Evolutionary conservation across 1,140 invertebrate genomes (phyloP), one percentile per base, ranked within the genome.

Genomic region (Camponotus pennsylvanicus): DNA sequence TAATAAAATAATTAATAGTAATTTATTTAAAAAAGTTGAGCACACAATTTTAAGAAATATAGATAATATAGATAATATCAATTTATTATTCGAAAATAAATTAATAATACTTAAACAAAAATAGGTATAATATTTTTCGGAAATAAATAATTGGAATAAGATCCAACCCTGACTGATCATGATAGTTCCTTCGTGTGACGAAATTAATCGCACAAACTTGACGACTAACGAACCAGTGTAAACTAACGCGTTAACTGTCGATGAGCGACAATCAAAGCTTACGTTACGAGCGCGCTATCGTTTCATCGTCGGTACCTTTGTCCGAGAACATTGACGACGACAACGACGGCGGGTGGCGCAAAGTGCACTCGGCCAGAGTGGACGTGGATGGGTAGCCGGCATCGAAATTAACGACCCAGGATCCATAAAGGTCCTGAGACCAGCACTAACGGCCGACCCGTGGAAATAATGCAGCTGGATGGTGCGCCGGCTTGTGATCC

Each of bases 341-440:
- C 45, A 13, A 27, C 85, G 82, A 45, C 83, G 49, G 15, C 76
- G 70, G 69, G 88, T 37, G 49, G 67, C 57, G 84, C 84, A 83
- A 89, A 89, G 87, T 89, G 88, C 70, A 86, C 88, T 87, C 77
- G 84, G 70, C 34, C 69, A 89, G 83, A 86, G 85, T 86, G 88
- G 85, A 89, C 87, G 78, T 84, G 85, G 89, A 92, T 87, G 86
- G 90, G 76, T 88, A 86, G 87, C 88, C 79, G 59, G 89, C 91
- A 86, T 84, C 55, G 71, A 92, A 92, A 91, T 92, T 93, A 93
- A 94, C 90, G 91, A 89, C 89, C 89, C 78, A 80, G 89, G 87
- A 88, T 92, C 66, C 75, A 91, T 91, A 91, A 93, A 93, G 89
- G 86, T 91, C 69, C 88, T 69, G 88, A 86, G 84, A 88, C 86